Evolutionary conservation across 2,797 vertebrate species (phyloP).

Genomic region (Myripristis murdjan): DNA sequence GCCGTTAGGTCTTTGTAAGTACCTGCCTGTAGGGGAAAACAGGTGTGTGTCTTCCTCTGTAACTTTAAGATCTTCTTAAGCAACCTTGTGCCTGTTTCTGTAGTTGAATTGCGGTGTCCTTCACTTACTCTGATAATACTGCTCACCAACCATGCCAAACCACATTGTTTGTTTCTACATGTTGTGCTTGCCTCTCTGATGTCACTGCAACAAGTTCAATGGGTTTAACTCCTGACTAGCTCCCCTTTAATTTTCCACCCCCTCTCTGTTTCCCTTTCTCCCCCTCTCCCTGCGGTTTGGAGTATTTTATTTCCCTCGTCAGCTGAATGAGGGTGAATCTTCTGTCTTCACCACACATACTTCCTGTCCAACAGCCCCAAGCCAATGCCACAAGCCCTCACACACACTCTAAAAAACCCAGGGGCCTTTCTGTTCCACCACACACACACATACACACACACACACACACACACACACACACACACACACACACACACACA

Average conservation of each 20-base stretch:
- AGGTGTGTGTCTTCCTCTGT: too few species aligned
- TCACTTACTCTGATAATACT: neutral
- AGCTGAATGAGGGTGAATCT: conserved; percentile 72
- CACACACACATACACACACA: conserved; percentile 27
- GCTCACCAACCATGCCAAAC: neutral
- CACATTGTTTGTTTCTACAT: conserved; percentile 52
- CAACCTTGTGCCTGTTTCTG: neutral
- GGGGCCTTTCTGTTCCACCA: conserved; percentile 45
- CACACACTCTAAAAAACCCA: conserved; percentile 28
- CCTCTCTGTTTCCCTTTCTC: conserved; percentile 31
- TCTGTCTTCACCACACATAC: conserved; percentile 62
- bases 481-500: conserved; percentile 32
- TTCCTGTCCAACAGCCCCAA: conserved; percentile 67
- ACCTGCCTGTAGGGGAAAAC: neutral
- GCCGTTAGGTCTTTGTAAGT: conserved; percentile 21
- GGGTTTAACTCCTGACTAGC: conserved; percentile 72
- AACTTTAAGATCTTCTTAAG: neutral
- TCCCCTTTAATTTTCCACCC: conserved; percentile 54
- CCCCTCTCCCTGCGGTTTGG: conserved; percentile 58
- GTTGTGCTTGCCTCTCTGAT: conserved; percentile 47
- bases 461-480: neutral
- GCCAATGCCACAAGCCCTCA: conserved; percentile 58
- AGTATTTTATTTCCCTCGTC: conserved; percentile 75
- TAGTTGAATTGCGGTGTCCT: neutral
- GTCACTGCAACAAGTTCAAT: conserved; percentile 65